Evolutionary conservation across 2,797 vertebrate species (phyloP).

Genomic region (Gymnopithys bicolor): DNA sequence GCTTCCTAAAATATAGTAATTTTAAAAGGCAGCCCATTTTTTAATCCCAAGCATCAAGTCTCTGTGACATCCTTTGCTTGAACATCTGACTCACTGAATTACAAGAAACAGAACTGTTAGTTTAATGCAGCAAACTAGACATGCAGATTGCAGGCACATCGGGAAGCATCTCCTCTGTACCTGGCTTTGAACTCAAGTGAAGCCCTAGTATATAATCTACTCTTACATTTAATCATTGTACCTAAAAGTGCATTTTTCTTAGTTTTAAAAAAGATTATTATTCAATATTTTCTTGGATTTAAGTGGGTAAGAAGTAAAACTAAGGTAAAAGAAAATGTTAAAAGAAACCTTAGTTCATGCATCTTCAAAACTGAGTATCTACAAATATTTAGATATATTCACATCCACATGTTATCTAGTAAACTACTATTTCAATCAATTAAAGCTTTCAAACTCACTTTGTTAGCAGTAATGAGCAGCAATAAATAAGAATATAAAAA

Average conservation of each 20-base stretch:
- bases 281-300: background rate
- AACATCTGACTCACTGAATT: background rate
- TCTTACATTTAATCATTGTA: background rate
- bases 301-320: background rate
- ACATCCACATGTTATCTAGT: background rate
- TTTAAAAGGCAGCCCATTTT: background rate
- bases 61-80: background rate
- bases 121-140: background rate
- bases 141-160: background rate
- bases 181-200: background rate
- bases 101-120: background rate
- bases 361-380: background rate
- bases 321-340: background rate
- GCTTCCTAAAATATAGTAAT: background rate
- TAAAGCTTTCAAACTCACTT: background rate
- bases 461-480: background rate
- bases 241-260: background rate
- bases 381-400: background rate
- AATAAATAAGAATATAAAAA: background rate
- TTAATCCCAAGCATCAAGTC: background rate
- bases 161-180: background rate
- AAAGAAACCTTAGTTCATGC: background rate
- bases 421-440: background rate
- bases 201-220: background rate
- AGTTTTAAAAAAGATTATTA: background rate